Conservation (phyloP, 2,113 vertebrate genomes). For the Neodon shergylaensis region DNA sequence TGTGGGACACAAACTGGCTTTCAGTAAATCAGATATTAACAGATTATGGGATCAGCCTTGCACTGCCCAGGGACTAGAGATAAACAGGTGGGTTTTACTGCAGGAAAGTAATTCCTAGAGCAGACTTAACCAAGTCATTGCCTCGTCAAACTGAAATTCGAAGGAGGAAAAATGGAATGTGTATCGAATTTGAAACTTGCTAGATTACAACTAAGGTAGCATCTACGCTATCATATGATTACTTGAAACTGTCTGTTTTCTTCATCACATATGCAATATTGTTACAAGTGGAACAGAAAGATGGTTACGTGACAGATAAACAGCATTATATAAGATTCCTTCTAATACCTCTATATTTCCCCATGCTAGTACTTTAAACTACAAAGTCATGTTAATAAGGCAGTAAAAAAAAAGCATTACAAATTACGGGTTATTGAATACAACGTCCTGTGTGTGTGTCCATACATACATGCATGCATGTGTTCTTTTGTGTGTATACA, state of each 20-base stretch:
- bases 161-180: constrained; percentile 21
- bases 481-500: accelerated
- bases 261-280: neutral
- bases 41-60: constrained; percentile 80
- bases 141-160: constrained; percentile 75
- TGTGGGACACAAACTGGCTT: constrained; percentile 71
- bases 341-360: neutral
- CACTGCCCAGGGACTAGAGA: constrained; percentile 70
- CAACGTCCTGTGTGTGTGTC: neutral
- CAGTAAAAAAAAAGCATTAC: constrained; percentile 51
- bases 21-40: constrained; percentile 82
- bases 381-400: constrained; percentile 20
- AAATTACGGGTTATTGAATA: constrained; percentile 45
- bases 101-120: constrained; percentile 76
- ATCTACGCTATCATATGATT: neutral
- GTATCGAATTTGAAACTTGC: neutral
- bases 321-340: neutral
- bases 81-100: constrained; percentile 81
- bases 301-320: neutral
- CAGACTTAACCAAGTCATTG: constrained; percentile 79
- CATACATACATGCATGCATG: neutral
- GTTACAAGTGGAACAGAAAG: neutral
- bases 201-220: neutral
- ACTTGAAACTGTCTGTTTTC: neutral
- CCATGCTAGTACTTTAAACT: constrained; percentile 17